Conservation (phyloP, 2,113 vertebrate genomes). For the Ariopsis seemanni region DNA sequence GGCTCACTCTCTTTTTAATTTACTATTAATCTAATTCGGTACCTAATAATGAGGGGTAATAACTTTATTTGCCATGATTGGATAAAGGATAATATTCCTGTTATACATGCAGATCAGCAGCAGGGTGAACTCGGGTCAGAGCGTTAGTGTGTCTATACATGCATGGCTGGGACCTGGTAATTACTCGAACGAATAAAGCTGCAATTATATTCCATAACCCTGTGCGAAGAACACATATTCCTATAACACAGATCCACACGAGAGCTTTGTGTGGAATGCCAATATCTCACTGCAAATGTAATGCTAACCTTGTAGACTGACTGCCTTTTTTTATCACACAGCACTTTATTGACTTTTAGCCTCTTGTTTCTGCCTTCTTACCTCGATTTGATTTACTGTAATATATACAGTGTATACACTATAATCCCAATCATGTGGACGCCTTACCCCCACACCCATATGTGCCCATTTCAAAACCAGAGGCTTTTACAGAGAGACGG, state of each 20-base stretch:
- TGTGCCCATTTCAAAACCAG: background rate
- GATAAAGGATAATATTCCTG: background rate
- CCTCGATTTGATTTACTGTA: background rate
- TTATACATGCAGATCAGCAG: background rate
- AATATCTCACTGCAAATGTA: background rate
- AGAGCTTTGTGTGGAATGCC: background rate
- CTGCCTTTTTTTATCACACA: background rate
- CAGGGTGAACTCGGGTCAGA: background rate
- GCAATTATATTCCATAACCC: constrained; percentile 12
- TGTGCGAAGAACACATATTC: background rate
- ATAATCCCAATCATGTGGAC: background rate
- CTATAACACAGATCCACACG: background rate
- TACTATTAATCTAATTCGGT: constrained; percentile 4
- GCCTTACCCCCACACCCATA: background rate
- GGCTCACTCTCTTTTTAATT: background rate
- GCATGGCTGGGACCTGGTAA: constrained; percentile 4
- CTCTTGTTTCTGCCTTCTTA: background rate
- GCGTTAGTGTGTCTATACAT: background rate
- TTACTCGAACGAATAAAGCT: constrained; percentile 29
- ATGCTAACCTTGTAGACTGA: background rate
- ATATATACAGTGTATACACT: background rate
- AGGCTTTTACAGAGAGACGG: background rate
- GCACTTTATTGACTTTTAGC: background rate
- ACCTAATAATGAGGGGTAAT: background rate
- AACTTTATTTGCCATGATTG: background rate